phyloP scores from a whole-genome alignment of 2,113 vertebrate species.

The Gnathonemus longibarbis region DNA sequence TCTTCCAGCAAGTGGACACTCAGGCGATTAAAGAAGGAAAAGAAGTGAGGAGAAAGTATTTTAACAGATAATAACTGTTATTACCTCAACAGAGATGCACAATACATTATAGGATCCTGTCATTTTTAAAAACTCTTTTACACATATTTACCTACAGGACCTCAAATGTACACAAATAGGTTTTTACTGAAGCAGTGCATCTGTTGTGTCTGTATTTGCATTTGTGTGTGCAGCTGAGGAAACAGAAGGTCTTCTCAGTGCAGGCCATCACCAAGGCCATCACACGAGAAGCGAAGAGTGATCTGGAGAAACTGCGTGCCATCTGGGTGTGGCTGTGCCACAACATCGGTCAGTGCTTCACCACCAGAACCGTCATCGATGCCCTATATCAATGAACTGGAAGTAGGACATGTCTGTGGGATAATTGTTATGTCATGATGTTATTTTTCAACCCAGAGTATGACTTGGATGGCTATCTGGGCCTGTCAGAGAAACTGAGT shows the following conservation, averaged over 20 bases:
- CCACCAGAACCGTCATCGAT: background rate
- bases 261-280: slow-evolving; percentile 52
- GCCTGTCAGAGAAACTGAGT: slow-evolving; percentile 58
- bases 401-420: background rate
- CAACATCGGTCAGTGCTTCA: slow-evolving; percentile 57
- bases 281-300: slow-evolving; percentile 49
- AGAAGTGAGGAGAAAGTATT: slow-evolving; percentile 48
- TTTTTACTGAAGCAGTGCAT: background rate
- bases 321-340: slow-evolving; percentile 75
- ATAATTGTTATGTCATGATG: background rate
- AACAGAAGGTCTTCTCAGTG: slow-evolving; percentile 41
- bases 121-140: background rate
- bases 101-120: background rate
- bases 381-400: background rate
- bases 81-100: background rate
- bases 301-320: slow-evolving; percentile 61
- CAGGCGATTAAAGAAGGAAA: slow-evolving; percentile 48
- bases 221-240: slow-evolving; percentile 54
- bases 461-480: slow-evolving; percentile 60
- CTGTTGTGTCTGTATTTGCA: slow-evolving; percentile 11
- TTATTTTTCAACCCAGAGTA: slow-evolving; percentile 47
- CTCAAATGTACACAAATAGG: background rate
- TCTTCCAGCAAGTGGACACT: slow-evolving; percentile 54
- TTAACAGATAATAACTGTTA: background rate
- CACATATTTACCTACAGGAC: background rate